phyloP scores from a whole-genome alignment of 2,888 invertebrate species.

The Busseola fusca region DNA sequence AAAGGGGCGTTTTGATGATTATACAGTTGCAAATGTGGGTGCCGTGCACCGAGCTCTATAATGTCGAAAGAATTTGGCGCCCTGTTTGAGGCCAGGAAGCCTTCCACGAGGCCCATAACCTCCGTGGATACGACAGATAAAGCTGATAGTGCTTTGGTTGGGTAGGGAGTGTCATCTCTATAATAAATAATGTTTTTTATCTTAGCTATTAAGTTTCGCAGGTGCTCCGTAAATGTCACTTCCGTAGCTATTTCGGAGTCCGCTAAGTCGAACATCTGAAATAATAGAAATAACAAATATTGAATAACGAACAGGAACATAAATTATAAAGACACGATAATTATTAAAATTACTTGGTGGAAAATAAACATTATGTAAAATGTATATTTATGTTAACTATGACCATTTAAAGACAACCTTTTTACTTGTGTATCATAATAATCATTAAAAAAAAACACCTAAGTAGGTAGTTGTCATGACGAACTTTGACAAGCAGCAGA shows the following conservation, averaged over 20 bases:
- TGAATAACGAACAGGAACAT: conserved; percentile 1
- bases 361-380: neutral
- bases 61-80: conserved; percentile 86
- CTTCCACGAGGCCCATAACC: conserved; percentile 90
- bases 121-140: conserved; percentile 89
- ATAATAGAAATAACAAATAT: conserved; percentile 54
- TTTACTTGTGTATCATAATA: neutral
- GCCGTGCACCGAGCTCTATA: conserved; percentile 82
- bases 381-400: neutral
- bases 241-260: conserved; percentile 91
- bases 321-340: neutral
- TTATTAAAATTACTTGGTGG: neutral
- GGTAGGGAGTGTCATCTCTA: conserved; percentile 81
- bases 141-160: conserved; percentile 88
- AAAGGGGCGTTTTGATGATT: conserved; percentile 86
- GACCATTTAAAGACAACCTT: neutral
- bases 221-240: conserved; percentile 91
- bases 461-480: conserved; percentile 10
- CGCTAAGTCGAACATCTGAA: conserved; percentile 92
- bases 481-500: conserved; percentile 3
- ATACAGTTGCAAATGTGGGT: conserved; percentile 85
- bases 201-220: conserved; percentile 87
- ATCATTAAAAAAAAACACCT: neutral
- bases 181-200: conserved; percentile 86
- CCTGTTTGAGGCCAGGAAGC: conserved; percentile 87